Percentiles rank a stretch among this genome's conserved stretches.
Conservation (phyloP, 2,888 invertebrate genomes). For the Argyresthia albistria region DNA sequence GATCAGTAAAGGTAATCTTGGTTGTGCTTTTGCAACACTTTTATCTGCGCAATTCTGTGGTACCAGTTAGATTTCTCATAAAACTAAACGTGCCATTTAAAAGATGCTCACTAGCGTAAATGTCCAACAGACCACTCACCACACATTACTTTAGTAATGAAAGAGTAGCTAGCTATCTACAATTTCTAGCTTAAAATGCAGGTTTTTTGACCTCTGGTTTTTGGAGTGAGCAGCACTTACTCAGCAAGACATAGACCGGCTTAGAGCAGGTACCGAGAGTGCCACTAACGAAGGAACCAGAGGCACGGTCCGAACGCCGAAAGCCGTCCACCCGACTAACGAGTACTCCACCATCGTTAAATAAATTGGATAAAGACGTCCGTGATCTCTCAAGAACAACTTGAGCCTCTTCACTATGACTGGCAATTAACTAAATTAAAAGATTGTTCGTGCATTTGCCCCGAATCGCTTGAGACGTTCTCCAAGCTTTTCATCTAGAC, state of each 20-base stretch:
- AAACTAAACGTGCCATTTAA: too few species aligned
- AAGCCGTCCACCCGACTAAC: conserved; percentile 30
- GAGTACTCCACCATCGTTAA: conserved; percentile 67
- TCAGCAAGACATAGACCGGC: background rate
- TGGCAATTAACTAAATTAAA: conserved; percentile 71
- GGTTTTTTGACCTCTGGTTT: too few species aligned
- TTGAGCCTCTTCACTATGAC: conserved; percentile 63
- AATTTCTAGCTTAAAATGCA: too few species aligned
- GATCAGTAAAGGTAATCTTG: too few species aligned
- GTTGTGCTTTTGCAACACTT: too few species aligned
- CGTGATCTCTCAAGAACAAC: conserved; percentile 69
- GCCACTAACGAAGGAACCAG: background rate
- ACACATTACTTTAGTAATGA: too few species aligned
- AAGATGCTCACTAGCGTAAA: too few species aligned
- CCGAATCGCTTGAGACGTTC: conserved; percentile 29
- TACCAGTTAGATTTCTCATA: too few species aligned
- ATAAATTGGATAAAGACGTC: conserved; percentile 72
- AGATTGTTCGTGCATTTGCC: conserved; percentile 60
- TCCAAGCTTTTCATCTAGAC: conserved; percentile 28
- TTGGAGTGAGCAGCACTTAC: background rate
- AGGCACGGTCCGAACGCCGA: background rate
- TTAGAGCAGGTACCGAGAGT: too few species aligned
- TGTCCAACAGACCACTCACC: too few species aligned
- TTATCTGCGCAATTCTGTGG: too few species aligned
- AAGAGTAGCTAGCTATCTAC: too few species aligned